phyloP scores from a whole-genome alignment of 1,140 invertebrate genomes.

The Coptotermes formosanus region DNA sequence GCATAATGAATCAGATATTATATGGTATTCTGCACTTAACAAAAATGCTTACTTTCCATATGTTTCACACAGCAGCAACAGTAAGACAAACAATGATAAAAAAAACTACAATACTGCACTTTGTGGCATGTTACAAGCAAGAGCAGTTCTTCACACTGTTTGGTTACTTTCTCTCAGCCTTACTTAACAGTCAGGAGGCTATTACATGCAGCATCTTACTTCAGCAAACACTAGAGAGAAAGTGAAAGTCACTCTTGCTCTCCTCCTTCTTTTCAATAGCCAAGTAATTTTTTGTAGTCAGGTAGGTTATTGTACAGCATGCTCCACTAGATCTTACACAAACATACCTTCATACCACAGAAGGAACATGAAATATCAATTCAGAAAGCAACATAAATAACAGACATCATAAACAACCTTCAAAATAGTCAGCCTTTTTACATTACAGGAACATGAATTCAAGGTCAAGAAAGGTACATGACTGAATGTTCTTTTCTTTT shows the following conservation, averaged over 20 bases:
- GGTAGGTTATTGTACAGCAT: not conserved
- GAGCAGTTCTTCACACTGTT: not conserved
- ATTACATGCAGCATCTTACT: not conserved
- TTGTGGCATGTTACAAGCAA: not conserved
- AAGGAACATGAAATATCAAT: no score
- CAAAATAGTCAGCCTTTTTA: no score
- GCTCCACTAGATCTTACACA: not conserved
- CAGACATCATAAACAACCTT: no score
- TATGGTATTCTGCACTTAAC: not conserved
- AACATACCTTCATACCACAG: no score
- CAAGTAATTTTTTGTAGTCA: not conserved
- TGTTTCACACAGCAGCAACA: slow-evolving; percentile 16
- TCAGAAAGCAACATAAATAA: no score
- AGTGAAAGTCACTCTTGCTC: not conserved
- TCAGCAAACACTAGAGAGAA: not conserved
- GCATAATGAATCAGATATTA: no score
- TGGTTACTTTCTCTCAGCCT: not conserved
- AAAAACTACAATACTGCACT: not conserved
- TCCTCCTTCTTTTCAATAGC: not conserved
- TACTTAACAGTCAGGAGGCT: not conserved
- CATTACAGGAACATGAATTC: no score
- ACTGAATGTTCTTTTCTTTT: no score
- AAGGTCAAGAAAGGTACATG: no score
- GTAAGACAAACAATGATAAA: not conserved
- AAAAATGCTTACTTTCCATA: slow-evolving; percentile 1